Base-by-base conservation (phyloP, 2,888 invertebrate species). In the Nezara viridula region DNA sequence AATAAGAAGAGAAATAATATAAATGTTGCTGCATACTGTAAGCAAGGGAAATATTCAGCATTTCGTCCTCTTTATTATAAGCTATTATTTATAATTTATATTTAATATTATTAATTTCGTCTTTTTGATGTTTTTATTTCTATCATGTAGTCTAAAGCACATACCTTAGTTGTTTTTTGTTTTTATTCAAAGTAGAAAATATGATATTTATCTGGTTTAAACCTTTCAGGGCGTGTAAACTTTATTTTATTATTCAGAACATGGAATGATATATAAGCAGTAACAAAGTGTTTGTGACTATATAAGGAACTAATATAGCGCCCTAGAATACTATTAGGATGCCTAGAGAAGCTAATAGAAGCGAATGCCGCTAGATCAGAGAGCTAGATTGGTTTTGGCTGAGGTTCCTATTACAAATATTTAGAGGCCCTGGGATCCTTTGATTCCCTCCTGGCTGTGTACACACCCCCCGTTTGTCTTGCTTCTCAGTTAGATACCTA, bases 361-460 rank as follows among this genome's bases (percentile, higher is more conserved):
- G 40, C 10, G 44, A 37, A 81, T n/a, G 81, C 44, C 81, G 44
- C 40, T 40, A 81, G 81, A 81, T 81, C 44, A 81, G 44, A 81
- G 81, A 47, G 40, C 81, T 47, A 44, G 81, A 81, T 81, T 81
- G 44, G 44, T 81, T 47, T 81, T 81, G 81, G 24, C 40, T 81
- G 44, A 81, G 81, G 81, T 81, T 81, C 81, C 44, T 44, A 44
- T 81, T 81, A 44, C 81, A 81, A 81, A 81, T 81, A 81, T 81
- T 81, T 81, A 47, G 40, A 81, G 81, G 44, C 66, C 7, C 21
- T 10, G 66, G 7, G 16, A 37, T 73, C 66, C 66, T 73, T 73
- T 73, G 66, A 73, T 37, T 73, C 21, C 66, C 66, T 21, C 37
- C 37, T 32, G 32, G 66, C 66, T 73, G 66, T 73, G 66, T 73